Evolutionary conservation across 1,140 invertebrate genomes (phyloP).

Genomic region (Drosophila navojoa): DNA sequence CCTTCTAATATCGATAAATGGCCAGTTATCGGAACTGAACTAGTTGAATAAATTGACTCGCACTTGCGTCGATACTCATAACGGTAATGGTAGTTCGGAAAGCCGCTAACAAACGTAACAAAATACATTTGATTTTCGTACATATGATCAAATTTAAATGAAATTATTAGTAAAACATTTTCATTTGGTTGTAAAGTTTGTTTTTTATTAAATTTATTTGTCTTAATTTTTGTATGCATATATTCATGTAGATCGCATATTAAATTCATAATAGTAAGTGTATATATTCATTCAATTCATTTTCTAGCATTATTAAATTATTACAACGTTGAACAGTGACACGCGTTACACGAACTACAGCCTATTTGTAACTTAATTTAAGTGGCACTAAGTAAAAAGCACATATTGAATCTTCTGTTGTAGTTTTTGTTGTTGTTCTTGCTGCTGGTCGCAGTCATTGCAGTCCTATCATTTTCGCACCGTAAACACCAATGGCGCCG

Average conservation of each 20-base stretch:
- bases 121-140: neutral
- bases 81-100: neutral
- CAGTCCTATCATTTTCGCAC: conserved; percentile 77
- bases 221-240: conserved; percentile 46
- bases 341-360: conserved; percentile 32
- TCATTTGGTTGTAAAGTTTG: conserved; percentile 36
- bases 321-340: conserved; percentile 34
- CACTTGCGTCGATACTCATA: neutral
- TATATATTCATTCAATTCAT: conserved; percentile 39
- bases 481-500: conserved; percentile 81
- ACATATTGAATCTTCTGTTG: conserved; percentile 48
- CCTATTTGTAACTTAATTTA: conserved; percentile 50
- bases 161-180: neutral
- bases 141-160: neutral
- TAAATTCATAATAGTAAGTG: conserved; percentile 46
- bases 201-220: conserved; percentile 51
- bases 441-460: neutral
- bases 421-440: neutral
- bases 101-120: neutral
- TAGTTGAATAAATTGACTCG: neutral
- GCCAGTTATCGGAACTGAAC: conserved; percentile 1
- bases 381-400: conserved; percentile 59
- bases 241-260: conserved; percentile 37
- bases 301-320: conserved; percentile 35
- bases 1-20: conserved; percentile 5